phyloP scores from a whole-genome alignment of 2,888 invertebrate species.

The Cosmorhoe ocellata region DNA sequence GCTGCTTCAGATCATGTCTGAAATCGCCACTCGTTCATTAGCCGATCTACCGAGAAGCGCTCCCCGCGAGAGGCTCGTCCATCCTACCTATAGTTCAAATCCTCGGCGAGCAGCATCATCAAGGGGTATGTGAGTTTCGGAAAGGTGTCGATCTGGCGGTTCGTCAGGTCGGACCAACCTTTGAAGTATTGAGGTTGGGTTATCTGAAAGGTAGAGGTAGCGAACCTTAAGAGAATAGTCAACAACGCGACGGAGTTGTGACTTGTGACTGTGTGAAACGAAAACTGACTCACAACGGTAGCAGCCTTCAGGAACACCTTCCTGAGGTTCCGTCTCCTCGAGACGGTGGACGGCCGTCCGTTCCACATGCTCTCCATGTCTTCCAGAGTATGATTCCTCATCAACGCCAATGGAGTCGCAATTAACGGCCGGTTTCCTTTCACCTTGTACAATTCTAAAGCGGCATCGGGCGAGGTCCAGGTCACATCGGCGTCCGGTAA shows the following conservation, averaged over 20 bases:
- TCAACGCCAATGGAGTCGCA: slow-evolving; percentile 39
- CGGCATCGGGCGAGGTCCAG: slow-evolving; percentile 44
- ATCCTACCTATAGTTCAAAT: slow-evolving; percentile 56
- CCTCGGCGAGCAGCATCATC: slow-evolving; percentile 59
- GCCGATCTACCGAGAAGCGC: too few relatives aligned
- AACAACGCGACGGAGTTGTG: too few relatives aligned
- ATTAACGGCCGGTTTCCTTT: slow-evolving; percentile 43
- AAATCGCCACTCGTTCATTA: too few relatives aligned
- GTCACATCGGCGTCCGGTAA: slow-evolving; percentile 66
- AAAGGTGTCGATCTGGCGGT: slow-evolving; percentile 63
- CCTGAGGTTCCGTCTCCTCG: slow-evolving; percentile 55
- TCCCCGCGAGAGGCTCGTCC: too few relatives aligned
- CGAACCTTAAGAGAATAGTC: too few relatives aligned
- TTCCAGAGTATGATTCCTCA: slow-evolving; percentile 23
- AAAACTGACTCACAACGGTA: slow-evolving; percentile 48
- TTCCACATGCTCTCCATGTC: slow-evolving; percentile 46
- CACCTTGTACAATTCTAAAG: slow-evolving; percentile 59
- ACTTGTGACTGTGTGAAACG: too few relatives aligned
- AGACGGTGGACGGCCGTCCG: slow-evolving; percentile 45
- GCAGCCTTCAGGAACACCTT: slow-evolving; percentile 52
- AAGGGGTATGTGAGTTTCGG: slow-evolving; percentile 69
- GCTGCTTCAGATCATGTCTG: slow-evolving; percentile 59
- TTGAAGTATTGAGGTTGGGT: slow-evolving; percentile 59
- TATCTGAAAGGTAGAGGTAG: slow-evolving; percentile 42
- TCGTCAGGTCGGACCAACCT: slow-evolving; percentile 60